A percentile compares a stretch with the other conserved stretches of the same genome.
Conservation (phyloP, 92 coral and sea anemone genomes). For the Pocillopora grandis region DNA sequence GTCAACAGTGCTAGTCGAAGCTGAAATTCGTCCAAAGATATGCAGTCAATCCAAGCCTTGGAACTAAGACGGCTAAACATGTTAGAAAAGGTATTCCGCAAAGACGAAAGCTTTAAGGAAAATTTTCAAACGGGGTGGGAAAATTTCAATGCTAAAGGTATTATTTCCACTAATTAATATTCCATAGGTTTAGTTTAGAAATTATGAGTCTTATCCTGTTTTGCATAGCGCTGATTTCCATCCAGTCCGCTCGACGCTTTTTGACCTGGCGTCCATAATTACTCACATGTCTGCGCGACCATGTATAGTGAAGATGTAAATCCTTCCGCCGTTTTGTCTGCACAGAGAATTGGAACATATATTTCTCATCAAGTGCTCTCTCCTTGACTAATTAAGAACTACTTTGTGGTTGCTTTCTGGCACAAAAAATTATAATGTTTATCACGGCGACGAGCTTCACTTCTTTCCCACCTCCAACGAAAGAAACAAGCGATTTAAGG, state of each 20-base stretch:
- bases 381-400: too few species aligned
- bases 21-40: background rate
- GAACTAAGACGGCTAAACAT: background rate
- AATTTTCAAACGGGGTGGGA: constrained; percentile 9
- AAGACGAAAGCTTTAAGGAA: background rate
- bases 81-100: background rate
- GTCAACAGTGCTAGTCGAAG: background rate
- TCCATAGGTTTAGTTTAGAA: background rate
- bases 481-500: too few species aligned
- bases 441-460: too few species aligned
- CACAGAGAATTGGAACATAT: too few species aligned
- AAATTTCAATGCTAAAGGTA: background rate
- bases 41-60: background rate
- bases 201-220: background rate
- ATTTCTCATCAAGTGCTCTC: too few species aligned
- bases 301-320: too few species aligned
- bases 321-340: too few species aligned
- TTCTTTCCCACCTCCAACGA: too few species aligned
- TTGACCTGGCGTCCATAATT: too few species aligned
- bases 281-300: too few species aligned
- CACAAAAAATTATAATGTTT: too few species aligned
- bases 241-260: background rate
- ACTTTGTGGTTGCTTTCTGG: too few species aligned
- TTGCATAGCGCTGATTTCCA: background rate
- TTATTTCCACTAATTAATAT: constrained; percentile 3